Conservation (phyloP, 2,888 invertebrate genomes). For the Cryptophagus acutangulus region DNA sequence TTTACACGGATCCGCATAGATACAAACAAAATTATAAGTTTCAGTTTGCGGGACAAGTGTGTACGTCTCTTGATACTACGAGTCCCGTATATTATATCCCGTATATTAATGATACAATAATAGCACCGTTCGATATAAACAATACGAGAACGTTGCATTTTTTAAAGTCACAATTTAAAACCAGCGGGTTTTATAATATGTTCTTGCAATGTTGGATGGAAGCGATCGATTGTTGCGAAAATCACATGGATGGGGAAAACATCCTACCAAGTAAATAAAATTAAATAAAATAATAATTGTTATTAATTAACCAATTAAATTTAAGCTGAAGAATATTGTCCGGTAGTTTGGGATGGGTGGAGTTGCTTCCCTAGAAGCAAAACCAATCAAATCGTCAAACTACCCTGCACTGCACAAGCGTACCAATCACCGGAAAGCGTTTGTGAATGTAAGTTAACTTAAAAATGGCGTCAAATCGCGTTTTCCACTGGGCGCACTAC, state of each 20-base stretch:
- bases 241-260: conserved; percentile 30
- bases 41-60: too few relatives aligned
- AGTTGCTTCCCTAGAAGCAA: conserved; percentile 54
- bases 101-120: too few relatives aligned
- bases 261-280: conserved; percentile 27
- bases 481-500: too few relatives aligned
- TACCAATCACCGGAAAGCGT: conserved; percentile 56
- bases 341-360: conserved; percentile 62
- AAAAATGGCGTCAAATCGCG: too few relatives aligned
- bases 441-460: conserved; percentile 53
- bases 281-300: conserved; percentile 1
- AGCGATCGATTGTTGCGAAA: conserved; percentile 38
- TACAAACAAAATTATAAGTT: too few relatives aligned
- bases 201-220: conserved; percentile 36
- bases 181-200: conserved; percentile 30
- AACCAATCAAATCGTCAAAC: conserved; percentile 44
- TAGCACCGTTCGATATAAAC: too few relatives aligned
- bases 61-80: too few relatives aligned
- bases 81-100: too few relatives aligned
- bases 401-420: conserved; percentile 57
- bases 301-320: conserved; percentile 8
- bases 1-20: too few relatives aligned
- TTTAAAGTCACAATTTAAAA: too few relatives aligned
- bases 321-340: conserved; percentile 45
- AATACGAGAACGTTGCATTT: too few relatives aligned